Percentiles rank a stretch among this genome's conserved stretches.
phyloP scores from a whole-genome alignment of 2,113 vertebrate species.

The Apaloderma vittatum region DNA sequence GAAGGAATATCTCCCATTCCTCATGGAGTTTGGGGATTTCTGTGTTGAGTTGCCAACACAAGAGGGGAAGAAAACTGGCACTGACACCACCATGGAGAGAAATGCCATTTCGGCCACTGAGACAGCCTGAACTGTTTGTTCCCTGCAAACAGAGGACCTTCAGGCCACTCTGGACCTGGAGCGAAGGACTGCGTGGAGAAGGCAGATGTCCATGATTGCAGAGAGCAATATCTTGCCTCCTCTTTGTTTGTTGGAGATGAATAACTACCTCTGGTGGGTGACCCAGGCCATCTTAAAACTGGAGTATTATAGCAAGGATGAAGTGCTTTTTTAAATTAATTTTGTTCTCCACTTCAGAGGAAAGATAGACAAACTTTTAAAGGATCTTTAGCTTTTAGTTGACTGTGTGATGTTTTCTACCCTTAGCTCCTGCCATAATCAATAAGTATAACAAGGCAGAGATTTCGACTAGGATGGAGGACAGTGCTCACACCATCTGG shows the following conservation, averaged over 20 bases:
- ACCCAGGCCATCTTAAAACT: background rate
- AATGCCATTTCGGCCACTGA: background rate
- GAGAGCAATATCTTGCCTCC: background rate
- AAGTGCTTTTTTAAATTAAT: background rate
- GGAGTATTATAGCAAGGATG: background rate
- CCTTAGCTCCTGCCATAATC: background rate
- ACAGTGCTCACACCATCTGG: background rate
- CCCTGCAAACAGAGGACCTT: background rate
- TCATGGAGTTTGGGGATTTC: background rate
- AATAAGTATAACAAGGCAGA: background rate
- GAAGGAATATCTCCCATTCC: background rate
- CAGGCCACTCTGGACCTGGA: background rate
- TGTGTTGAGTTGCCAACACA: background rate
- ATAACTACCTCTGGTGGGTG: background rate
- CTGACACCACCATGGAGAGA: background rate
- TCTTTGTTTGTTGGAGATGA: background rate
- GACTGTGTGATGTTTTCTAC: background rate
- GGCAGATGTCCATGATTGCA: fast-evolving
- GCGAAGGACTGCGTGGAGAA: fast-evolving
- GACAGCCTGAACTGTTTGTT: background rate
- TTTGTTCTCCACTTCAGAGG: background rate
- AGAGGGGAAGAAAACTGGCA: background rate
- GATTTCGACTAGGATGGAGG: background rate
- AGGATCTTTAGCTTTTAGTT: background rate
- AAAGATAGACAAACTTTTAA: background rate